phyloP scores from a whole-genome alignment of 2,888 invertebrate species.

The Slavum lentiscoides region DNA sequence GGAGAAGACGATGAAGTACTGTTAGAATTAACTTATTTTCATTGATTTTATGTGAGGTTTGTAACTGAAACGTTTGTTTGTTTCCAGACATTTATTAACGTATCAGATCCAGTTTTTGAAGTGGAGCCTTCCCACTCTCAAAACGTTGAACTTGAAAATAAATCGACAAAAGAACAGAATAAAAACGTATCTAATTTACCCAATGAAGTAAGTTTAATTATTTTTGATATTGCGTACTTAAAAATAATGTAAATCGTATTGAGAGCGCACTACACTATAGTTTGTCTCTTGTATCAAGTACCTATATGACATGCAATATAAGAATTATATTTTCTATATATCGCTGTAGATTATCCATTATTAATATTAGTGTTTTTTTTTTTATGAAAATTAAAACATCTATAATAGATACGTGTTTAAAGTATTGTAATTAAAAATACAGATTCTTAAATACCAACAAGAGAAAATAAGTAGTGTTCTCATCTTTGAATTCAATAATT shows the following conservation, averaged over 20 bases:
- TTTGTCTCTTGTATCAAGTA: too few species aligned
- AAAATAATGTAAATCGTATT: too few species aligned
- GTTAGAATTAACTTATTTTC: background rate
- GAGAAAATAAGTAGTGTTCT: too few species aligned
- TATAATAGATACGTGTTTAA: too few species aligned
- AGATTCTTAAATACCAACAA: too few species aligned
- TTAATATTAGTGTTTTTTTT: too few species aligned
- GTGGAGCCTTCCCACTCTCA: slow-evolving; percentile 3
- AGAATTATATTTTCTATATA: too few species aligned
- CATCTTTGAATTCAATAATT: too few species aligned
- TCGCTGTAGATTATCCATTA: too few species aligned
- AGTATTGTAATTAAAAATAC: background rate
- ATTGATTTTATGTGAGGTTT: background rate
- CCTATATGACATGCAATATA: too few species aligned
- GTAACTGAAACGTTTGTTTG: background rate
- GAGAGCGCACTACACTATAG: too few species aligned
- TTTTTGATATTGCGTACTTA: background rate
- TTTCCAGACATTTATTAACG: slow-evolving; percentile 12
- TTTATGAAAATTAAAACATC: too few species aligned
- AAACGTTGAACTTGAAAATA: background rate
- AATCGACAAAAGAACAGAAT: background rate
- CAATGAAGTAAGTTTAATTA: slow-evolving; percentile 12
- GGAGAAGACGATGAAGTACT: slow-evolving; percentile 30
- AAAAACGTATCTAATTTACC: background rate
- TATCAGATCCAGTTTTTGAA: slow-evolving; percentile 29